These are phyloP conservation scores for Dinomys branickii DNA, from an alignment of 2,113 vertebrate genomes.

Conservation along the genomic window DNA sequence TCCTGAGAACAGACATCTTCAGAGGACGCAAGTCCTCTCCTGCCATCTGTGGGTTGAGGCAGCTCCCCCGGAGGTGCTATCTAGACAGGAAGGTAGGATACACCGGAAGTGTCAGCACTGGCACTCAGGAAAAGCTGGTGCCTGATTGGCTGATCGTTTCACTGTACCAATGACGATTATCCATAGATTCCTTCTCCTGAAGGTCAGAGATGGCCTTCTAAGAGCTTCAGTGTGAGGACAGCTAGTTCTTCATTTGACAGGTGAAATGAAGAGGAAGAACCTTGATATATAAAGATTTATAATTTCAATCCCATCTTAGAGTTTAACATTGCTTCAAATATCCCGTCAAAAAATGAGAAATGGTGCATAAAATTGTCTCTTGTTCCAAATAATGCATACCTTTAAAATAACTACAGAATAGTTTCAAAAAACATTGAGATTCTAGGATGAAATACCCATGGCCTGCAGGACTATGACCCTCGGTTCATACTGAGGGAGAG, in stretches of 20 bases:
- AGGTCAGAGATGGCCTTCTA: no score
- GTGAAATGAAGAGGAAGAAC: no score
- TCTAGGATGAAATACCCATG: not conserved
- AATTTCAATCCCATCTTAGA: not conserved
- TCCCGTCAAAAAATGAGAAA: not conserved
- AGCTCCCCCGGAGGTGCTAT: not conserved
- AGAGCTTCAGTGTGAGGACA: not conserved
- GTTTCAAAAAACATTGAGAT: not conserved
- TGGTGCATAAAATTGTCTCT: no score
- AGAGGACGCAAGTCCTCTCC: not conserved
- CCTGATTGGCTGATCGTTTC: not conserved
- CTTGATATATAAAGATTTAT: not conserved
- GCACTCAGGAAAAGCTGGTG: rapidly evolving
- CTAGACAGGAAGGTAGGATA: not conserved
- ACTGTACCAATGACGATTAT: rapidly evolving
- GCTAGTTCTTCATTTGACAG: rapidly evolving
- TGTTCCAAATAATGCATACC: not conserved
- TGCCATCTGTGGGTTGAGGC: not conserved
- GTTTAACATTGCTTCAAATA: not conserved
- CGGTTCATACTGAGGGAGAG: not conserved
- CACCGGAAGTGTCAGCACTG: rapidly evolving
- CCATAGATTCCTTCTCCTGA: no score
- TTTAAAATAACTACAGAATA: not conserved
- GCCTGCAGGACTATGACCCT: not conserved
- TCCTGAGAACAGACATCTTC: not conserved